A percentile compares a stretch with the other conserved stretches of the same genome.
These are phyloP conservation scores for Hydrolagus colliei DNA, from an alignment of 2,797 vertebrate species.

Conservation along the genomic window DNA sequence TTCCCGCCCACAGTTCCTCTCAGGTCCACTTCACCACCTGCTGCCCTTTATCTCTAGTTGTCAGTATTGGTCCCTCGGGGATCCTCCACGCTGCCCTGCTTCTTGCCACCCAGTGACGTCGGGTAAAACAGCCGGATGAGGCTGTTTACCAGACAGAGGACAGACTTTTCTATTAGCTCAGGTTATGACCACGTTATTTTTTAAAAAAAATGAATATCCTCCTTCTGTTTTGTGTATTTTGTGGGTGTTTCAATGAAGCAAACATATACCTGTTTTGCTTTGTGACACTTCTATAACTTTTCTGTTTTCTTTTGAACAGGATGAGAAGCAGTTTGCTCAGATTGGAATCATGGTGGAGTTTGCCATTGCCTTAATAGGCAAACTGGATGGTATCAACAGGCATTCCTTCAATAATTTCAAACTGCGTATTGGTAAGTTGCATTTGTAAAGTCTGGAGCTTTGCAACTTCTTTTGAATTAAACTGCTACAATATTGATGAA, in stretches of 20 bases:
- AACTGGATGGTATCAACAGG: constrained; percentile 93
- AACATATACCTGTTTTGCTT: no score
- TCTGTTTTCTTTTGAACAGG: constrained; percentile 50
- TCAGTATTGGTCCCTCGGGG: no score
- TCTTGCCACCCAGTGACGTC: no score
- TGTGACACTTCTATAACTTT: not conserved
- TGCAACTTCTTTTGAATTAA: not conserved
- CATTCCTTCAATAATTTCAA: constrained; percentile 96
- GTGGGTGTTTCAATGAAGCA: no score
- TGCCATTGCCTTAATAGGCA: constrained; percentile 83
- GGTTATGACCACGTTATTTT: not conserved
- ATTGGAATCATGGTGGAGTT: constrained; percentile 95
- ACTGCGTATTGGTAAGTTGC: constrained; percentile 80
- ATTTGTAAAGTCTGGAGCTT: not conserved
- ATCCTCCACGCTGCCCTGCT: no score
- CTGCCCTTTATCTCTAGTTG: no score
- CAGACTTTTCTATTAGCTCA: not conserved
- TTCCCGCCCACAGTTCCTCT: no score
- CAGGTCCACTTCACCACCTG: no score
- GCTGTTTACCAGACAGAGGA: no score
- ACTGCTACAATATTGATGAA: not conserved
- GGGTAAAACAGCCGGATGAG: no score
- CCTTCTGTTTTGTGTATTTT: no score
- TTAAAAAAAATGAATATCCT: not conserved
- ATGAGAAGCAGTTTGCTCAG: constrained; percentile 80